phyloP scores from a whole-genome alignment of 2,888 invertebrate genomes.

The Neoascia interrupta region DNA sequence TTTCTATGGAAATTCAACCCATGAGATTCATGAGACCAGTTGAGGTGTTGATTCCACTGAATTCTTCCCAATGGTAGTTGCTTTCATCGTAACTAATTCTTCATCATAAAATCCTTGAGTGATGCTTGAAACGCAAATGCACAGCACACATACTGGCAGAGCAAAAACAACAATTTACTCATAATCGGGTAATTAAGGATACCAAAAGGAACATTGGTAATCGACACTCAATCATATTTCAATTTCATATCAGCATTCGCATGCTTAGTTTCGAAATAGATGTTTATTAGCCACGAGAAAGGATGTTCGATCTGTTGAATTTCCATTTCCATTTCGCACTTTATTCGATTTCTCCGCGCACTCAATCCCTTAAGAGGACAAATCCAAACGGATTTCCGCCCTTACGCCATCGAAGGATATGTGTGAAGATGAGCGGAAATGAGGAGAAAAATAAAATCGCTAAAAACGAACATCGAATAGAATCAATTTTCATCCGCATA shows the following conservation, averaged over 20 bases:
- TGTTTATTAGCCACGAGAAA: not conserved
- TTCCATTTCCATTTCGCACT: constrained; percentile 38
- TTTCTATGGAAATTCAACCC: not conserved
- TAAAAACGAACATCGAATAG: not conserved
- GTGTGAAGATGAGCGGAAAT: constrained; percentile 25
- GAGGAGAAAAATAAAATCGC: constrained; percentile 1
- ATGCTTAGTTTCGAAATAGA: constrained; percentile 11
- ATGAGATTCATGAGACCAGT: not conserved
- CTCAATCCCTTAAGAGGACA: constrained; percentile 15
- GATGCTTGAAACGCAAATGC: no score
- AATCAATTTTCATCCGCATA: constrained; percentile 23
- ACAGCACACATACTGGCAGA: no score
- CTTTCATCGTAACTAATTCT: not conserved
- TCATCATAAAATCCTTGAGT: not conserved
- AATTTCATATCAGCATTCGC: constrained; percentile 7
- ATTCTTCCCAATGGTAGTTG: not conserved
- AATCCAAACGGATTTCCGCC: constrained; percentile 22
- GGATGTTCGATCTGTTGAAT: constrained; percentile 2
- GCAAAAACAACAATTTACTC: constrained; percentile 28
- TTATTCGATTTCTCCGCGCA: constrained; percentile 12
- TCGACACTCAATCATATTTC: constrained; percentile 40
- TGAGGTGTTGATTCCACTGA: constrained; percentile 1
- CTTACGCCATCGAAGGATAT: no score
- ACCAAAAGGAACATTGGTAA: constrained; percentile 21
- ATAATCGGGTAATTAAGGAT: constrained; percentile 42